Evolutionary conservation across 1,140 invertebrate genomes (phyloP), one percentile per base, ranked within the genome.

Genomic region (Hydropsyche tenuis): DNA sequence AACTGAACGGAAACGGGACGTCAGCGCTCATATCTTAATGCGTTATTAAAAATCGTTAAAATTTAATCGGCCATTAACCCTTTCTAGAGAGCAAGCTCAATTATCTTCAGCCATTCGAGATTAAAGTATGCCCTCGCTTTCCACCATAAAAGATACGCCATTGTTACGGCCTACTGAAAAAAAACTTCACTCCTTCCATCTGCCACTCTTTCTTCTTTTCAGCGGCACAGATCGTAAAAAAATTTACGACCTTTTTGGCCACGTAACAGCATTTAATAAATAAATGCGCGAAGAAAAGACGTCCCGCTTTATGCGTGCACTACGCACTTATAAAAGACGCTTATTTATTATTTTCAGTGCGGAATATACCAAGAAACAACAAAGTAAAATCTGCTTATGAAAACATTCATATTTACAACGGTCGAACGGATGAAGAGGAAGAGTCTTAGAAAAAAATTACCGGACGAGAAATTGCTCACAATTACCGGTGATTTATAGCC

Each of bases 201-300:
- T 37, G 30, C 30, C 30, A 37, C 46, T 53, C 18, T 53, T 53
- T 53, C 48, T 53, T 53, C 48, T 53, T 37, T 37, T 37, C 30
- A 37, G 30, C 30, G 30, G 30, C 30, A 37, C 48, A 53, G 48
- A 53, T 53, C 48, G 20, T 53, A 53, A 53, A 53, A 53, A 53
- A 53, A 53, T 18, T 53, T 53, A 53, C 48, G 48, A 53, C 48
- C 20, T 53, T 53, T 53, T 20, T 53, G 48, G 48, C 48, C 48
- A 53, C 48, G 48, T 53, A 53, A 53, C 48, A 53, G 48, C 48
- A 53, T 53, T 53, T 53, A 53, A 53, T 53, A 53, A 53, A 53
- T 53, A 53, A 53, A 53, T 53, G 48, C 20, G 48, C n/a, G 48
- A 53, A 20, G 48, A 53, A 53, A 53, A 53, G 48, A 37, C 48